These are phyloP conservation scores for Xiphorhynchus erythropygius DNA, from an alignment of 2,797 vertebrate species.

Conservation along the genomic window DNA sequence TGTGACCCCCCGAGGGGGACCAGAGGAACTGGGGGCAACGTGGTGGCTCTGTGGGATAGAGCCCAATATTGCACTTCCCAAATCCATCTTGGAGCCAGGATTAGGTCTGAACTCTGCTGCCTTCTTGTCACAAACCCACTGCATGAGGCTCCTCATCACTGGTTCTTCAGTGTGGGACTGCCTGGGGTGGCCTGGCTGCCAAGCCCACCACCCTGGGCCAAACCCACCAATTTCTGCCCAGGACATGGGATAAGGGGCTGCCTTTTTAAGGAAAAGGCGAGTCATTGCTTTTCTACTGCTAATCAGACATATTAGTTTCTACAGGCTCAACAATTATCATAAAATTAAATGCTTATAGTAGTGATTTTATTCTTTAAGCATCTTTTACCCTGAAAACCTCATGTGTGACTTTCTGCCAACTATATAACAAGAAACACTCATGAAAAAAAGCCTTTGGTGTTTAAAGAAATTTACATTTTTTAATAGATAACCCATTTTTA, in stretches of 20 bases:
- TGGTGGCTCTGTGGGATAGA: accelerated
- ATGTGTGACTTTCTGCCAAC: background rate
- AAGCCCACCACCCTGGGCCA: background rate
- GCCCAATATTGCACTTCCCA: background rate
- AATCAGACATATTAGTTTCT: background rate
- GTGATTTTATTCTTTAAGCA: background rate
- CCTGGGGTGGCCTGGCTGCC: background rate
- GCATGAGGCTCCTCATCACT: accelerated
- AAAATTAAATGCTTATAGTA: background rate
- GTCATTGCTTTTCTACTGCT: background rate
- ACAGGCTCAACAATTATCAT: background rate
- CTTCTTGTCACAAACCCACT: background rate
- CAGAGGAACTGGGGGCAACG: background rate
- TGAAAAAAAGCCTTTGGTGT: background rate
- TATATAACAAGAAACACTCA: background rate
- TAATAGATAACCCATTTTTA: background rate
- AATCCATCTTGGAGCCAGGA: background rate
- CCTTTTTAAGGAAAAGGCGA: background rate
- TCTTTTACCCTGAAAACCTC: background rate
- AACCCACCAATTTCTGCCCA: background rate
- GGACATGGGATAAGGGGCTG: background rate
- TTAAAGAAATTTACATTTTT: background rate
- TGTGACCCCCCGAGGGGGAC: background rate
- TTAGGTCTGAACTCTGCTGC: background rate
- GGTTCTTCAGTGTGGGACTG: accelerated